Base-by-base conservation (phyloP, 1,140 invertebrate species). In the Drosophila fuyamai region DNA sequence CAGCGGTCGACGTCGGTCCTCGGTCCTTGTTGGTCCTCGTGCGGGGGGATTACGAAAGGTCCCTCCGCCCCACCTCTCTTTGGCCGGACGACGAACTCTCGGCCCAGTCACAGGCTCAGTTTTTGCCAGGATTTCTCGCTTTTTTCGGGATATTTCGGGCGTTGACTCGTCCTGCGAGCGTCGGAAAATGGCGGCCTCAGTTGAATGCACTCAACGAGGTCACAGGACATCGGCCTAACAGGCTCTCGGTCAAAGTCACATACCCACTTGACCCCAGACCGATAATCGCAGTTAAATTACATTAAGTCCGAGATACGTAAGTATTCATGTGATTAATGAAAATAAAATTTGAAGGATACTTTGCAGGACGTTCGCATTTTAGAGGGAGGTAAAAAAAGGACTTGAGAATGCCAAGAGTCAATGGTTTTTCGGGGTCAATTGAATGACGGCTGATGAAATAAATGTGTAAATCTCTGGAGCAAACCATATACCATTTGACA, bases 131-230 rank as follows among this genome's bases (percentile, higher is more conserved):
- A 44, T 65, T 67, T 67, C 46, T 35, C 36, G 44, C 18, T n/a
- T 46, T 68, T 65, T 67, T 35, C 10, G 66, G 73, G 13, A 54
- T 67, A 62, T 59, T 50, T 59, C 72, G 73, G 50, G 16, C 61
- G 44, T 76, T 76, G 73, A 76, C 73, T 76, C 47, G 40, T 12
- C n/a, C 27, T 29, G 38, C 41, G 35, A 53, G 38, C 68, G 50
- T 67, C 62, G 41, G 14, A 61, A 47, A 41, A 16, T 56, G 66
- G 41, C 67, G 67, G 65, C 63, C 51, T 57, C 40, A 66, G 73
- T 76, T 76, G 55, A 76, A 76, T 76, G 73, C 72, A 76, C 73
- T 55, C 40, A 38, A 36, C 41, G 61, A 67, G 73, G 73, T 76
- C 72, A 58, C 73, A 76, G 73, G 73, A 65, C 73, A 67, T 67